phyloP scores from a whole-genome alignment of 2,113 vertebrate species.

The Onychostruthus taczanowskii region DNA sequence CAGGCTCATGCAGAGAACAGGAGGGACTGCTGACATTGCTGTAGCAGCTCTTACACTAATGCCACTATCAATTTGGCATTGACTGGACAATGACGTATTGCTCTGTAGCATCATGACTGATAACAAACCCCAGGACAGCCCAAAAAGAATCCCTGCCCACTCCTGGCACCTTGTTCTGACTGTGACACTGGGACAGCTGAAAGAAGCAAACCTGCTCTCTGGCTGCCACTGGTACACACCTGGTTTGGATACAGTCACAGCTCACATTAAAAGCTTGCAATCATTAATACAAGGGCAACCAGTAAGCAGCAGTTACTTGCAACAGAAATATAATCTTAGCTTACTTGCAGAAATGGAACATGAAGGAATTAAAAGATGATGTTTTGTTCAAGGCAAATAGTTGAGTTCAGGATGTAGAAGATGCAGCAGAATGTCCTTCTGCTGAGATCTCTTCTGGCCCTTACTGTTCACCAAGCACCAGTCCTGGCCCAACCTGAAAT shows the following conservation, averaged over 20 bases:
- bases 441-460: neutral
- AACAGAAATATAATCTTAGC: neutral
- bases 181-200: accelerated
- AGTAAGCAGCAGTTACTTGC: neutral
- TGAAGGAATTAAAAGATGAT: neutral
- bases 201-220: neutral
- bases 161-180: neutral
- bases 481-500: neutral
- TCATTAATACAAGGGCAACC: neutral
- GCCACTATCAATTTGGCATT: neutral
- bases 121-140: neutral
- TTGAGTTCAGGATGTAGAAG: neutral
- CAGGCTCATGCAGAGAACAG: neutral
- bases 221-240: neutral
- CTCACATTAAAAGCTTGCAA: neutral
- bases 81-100: neutral
- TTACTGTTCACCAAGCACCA: neutral
- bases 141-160: neutral
- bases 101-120: neutral
- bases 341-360: neutral
- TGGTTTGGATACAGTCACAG: neutral
- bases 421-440: neutral
- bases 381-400: neutral
- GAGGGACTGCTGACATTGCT: neutral
- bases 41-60: neutral